A percentile compares a stretch with the other conserved stretches of the same genome.
These are phyloP conservation scores for Dolichomitus sp. DNA, from an alignment of 2,888 invertebrate genomes.

Conservation along the genomic window DNA sequence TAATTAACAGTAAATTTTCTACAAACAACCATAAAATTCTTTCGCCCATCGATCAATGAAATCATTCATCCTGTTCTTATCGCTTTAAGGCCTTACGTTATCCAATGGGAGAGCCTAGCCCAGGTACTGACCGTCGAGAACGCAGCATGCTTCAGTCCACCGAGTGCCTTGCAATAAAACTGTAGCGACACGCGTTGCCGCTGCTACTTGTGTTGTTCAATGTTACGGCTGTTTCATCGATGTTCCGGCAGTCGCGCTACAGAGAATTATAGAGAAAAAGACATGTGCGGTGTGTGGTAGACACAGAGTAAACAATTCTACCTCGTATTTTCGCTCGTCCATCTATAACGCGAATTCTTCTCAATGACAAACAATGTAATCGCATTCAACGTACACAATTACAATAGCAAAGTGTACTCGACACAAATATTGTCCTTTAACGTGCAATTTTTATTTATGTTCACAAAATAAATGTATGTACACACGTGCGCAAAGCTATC, in stretches of 20 bases:
- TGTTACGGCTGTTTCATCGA: constrained; percentile 7
- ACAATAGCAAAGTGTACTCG: not conserved
- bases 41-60: not conserved
- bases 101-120: constrained; percentile 21
- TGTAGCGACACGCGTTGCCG: constrained; percentile 39
- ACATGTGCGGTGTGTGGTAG: not conserved
- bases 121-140: constrained; percentile 34
- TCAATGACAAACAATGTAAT: not conserved
- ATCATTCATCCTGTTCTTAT: constrained; percentile 30
- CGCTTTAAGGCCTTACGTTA: constrained; percentile 18
- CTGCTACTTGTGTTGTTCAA: constrained; percentile 13
- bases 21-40: not conserved
- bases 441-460: not conserved
- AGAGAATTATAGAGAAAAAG: not conserved
- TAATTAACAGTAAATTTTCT: not conserved
- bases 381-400: not conserved
- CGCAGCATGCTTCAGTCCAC: constrained; percentile 31
- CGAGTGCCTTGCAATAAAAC: constrained; percentile 43
- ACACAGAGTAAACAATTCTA: constrained; percentile 8
- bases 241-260: not conserved
- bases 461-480: not conserved
- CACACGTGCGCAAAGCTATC: not conserved
- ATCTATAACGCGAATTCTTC: not conserved
- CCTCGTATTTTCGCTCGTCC: not conserved
- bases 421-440: constrained; percentile 6